Percentiles rank a stretch among this genome's conserved stretches.
Evolutionary conservation across 1,140 invertebrate species (phyloP).

Genomic region (Harlomillsia oculata): DNA sequence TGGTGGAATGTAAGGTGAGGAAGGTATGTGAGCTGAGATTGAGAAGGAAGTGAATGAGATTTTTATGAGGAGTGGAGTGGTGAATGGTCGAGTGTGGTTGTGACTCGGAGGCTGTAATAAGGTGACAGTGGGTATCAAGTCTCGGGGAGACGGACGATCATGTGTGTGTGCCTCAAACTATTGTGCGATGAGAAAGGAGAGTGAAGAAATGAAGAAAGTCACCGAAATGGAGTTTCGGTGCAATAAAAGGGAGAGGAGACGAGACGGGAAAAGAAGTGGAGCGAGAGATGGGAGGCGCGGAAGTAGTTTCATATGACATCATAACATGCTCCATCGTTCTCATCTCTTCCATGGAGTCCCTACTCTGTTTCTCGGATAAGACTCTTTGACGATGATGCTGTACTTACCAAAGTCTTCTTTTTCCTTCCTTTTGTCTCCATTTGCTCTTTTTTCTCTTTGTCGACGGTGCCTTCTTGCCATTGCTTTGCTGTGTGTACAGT

Average conservation of each 20-base stretch:
- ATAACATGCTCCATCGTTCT: background rate
- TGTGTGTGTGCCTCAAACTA: conserved; percentile 9
- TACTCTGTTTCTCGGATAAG: no score
- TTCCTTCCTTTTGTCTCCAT: no score
- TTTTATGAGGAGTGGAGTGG: conserved; percentile 14
- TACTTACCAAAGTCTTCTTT: no score
- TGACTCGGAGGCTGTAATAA: background rate
- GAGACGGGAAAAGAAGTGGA: conserved; percentile 7
- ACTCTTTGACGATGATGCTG: no score
- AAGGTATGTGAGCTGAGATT: conserved; percentile 12
- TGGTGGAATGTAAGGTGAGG: background rate
- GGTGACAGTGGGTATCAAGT: background rate
- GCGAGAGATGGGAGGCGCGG: conserved; percentile 8
- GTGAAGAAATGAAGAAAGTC: conserved; percentile 6
- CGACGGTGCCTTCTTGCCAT: background rate
- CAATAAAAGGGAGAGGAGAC: conserved; percentile 17
- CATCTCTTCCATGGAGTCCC: no score
- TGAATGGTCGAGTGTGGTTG: conserved; percentile 7
- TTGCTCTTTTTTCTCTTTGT: no score
- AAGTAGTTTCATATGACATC: conserved; percentile 14
- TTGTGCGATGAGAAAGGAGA: conserved; percentile 11
- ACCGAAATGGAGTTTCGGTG: conserved; percentile 18
- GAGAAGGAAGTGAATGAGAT: conserved; percentile 19
- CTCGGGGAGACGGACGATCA: background rate
- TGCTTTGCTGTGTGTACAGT: background rate